phyloP scores from a whole-genome alignment of 2,888 invertebrate genomes.

The Drosophila meridiana region DNA sequence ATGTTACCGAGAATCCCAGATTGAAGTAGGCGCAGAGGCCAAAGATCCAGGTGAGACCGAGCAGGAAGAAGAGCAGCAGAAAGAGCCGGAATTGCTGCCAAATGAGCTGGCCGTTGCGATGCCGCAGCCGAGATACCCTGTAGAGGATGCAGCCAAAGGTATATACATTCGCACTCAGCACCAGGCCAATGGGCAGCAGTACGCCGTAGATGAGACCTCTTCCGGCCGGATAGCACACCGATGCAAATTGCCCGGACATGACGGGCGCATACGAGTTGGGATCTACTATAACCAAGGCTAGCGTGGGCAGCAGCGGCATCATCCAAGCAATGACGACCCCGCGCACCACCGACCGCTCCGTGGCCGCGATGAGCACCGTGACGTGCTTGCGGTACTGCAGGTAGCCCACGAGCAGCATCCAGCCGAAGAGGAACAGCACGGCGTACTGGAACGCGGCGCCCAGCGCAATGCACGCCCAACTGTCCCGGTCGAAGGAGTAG shows the following conservation, averaged over 20 bases:
- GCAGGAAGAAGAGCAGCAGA: constrained; percentile 30
- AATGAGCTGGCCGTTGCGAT: neutral
- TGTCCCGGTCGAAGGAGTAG: constrained; percentile 7
- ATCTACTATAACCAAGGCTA: constrained; percentile 11
- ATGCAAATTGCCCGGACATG: neutral
- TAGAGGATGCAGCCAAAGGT: constrained; percentile 19
- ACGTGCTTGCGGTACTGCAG: constrained; percentile 29
- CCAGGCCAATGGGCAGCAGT: constrained; percentile 39
- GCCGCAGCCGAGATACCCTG: neutral
- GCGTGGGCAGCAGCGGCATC: constrained; percentile 30
- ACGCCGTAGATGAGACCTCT: constrained; percentile 26
- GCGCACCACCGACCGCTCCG: neutral
- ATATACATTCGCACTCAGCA: constrained; percentile 15
- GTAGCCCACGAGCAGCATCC: constrained; percentile 45
- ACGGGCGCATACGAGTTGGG: constrained; percentile 22
- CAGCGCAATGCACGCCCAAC: constrained; percentile 10
- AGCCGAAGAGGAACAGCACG: constrained; percentile 39
- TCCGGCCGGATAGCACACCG: constrained; percentile 39
- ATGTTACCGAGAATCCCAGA: neutral
- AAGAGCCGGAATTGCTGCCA: constrained; percentile 26
- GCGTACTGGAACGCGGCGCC: constrained; percentile 38
- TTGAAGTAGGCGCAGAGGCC: constrained; percentile 29
- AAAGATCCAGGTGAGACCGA: constrained; percentile 45
- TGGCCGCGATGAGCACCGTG: neutral
- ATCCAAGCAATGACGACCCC: constrained; percentile 24